Evolutionary conservation across 2,113 vertebrate species (phyloP), one percentile per base, ranked within the genome.

Genomic region (Ciconia maguari): DNA sequence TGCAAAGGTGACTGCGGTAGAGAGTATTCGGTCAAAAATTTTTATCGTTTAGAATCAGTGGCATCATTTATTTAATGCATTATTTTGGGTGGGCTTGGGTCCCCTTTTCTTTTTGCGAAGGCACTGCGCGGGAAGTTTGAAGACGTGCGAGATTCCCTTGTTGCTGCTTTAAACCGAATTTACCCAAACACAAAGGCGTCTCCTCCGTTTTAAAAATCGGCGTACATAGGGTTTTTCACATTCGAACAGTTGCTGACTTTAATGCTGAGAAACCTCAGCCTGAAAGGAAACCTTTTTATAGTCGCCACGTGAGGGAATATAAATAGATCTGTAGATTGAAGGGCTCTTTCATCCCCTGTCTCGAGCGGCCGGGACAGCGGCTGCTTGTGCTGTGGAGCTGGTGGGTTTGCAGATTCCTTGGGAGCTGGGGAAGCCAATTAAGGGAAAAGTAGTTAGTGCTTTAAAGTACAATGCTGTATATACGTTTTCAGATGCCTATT

Each of bases 261-360:
- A 96, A 85, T 93, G 75, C 81, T 83, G 91, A 95, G 93, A 95
- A 96, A 95, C 84, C 95, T 95, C 95, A 83, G 87, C 84, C 95
- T 95, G 84, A 94, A 95, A 94, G 93, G 93, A 96, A 96, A 86
- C 82, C 91, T 96, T 97, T 97, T 96, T 90, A 90, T 97, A 95
- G 95, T 83, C 1, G 0, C 93, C 89, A 90, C 46, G 84, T 97
- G 96, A 97, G 89, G 93, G 91, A 96, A 90, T 96, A 96, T 97
- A 97, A 97, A 97, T 95, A 97, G 95, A 93, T 96, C 78, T 91
- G 92, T 90, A 94, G 95, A 93, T 95, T 80, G 96, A 96, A 96
- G 93, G 93, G 82, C 46, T 93, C 96, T 97, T 97, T 97, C 79
- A 97, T 97, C 96, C 95, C 79, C 29, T 70, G 93, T 86, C 87